Evolutionary conservation across 1,140 invertebrate genomes (phyloP), one percentile per base, ranked within the genome.

Genomic region (Drosophila pandora): DNA sequence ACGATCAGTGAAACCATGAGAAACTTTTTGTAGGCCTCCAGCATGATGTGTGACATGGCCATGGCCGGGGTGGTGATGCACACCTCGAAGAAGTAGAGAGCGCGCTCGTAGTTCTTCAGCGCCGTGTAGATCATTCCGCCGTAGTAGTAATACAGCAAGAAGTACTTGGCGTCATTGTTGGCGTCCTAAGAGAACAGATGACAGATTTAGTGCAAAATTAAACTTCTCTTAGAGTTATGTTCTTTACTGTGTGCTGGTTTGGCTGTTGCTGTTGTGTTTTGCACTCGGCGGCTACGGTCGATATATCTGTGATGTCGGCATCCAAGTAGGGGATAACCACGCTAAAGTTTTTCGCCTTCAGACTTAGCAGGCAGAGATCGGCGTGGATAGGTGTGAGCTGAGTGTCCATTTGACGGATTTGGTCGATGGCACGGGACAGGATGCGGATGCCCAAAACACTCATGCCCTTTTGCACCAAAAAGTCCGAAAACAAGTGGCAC

Each of bases 1-100:
- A 98, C 92, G 85, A 99, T 97, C 23, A 99, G 93, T 30, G 97
- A 97, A 28, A 99, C 95, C 49, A 99, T 93, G 79, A 98, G 96
- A 89, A 97, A 99, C 92, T 99, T 99, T 93, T 99, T 99, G 88
- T 99, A 99, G 9, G 97, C 95, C 93, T 99, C 98, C 23, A 99
- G 92, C 97, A 99, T 98, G 67, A 99, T 98, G 90, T 98, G 97
- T 68, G 97, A 98, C 21, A 99, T 96, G 30, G 97, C 97, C 92
- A 97, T 95, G 56, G 97, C 96, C 1, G 98, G 97, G 17, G 97
- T 98, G 9, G 97, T 98, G 48, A 99, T 95, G 67, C 96, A 97
- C 47, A 98, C 97, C 95, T 99, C 98, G 93, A 97, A 98, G 91
- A 98, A 98, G 92, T 98, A 99, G 39, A 99, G 93, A 22, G 98